These are phyloP conservation scores for Elanoides forficatus DNA, from an alignment of 2,113 vertebrate species.

Conservation along the genomic window DNA sequence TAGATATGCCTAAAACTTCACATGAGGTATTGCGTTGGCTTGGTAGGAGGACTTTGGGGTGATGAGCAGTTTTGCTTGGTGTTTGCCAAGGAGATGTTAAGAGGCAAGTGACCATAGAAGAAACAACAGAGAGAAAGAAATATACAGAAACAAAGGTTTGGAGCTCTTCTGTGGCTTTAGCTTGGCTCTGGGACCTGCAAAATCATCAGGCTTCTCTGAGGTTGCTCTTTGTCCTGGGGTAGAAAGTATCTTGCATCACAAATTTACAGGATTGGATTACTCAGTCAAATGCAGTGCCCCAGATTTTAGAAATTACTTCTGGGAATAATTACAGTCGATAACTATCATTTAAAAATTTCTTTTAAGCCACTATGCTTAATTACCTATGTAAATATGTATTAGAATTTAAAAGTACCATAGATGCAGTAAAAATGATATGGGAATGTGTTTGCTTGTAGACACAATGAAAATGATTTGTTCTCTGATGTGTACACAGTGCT, in stretches of 20 bases:
- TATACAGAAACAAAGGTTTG: neutral
- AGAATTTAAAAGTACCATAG: constrained; percentile 7
- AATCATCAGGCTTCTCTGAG: neutral
- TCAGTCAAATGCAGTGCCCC: constrained; percentile 30
- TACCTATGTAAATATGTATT: constrained; percentile 60
- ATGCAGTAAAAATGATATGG: neutral
- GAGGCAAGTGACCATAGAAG: neutral
- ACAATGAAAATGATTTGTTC: neutral
- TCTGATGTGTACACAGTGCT: neutral
- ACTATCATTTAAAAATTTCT: constrained; percentile 34
- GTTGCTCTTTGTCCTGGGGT: neutral
- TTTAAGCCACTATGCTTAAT: constrained; percentile 38
- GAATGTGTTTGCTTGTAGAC: constrained; percentile 21
- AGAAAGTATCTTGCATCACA: neutral
- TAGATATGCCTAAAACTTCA: neutral
- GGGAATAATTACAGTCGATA: constrained; percentile 48
- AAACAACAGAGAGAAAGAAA: neutral
- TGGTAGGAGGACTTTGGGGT: neutral
- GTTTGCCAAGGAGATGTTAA: neutral
- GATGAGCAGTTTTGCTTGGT: neutral
- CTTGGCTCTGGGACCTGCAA: neutral
- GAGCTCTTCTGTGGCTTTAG: neutral
- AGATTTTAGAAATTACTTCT: constrained; percentile 36
- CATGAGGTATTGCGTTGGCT: neutral
- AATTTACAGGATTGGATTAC: neutral